Evolutionary conservation across 2,888 invertebrate genomes (phyloP).

Genomic region (Plebejus argus): DNA sequence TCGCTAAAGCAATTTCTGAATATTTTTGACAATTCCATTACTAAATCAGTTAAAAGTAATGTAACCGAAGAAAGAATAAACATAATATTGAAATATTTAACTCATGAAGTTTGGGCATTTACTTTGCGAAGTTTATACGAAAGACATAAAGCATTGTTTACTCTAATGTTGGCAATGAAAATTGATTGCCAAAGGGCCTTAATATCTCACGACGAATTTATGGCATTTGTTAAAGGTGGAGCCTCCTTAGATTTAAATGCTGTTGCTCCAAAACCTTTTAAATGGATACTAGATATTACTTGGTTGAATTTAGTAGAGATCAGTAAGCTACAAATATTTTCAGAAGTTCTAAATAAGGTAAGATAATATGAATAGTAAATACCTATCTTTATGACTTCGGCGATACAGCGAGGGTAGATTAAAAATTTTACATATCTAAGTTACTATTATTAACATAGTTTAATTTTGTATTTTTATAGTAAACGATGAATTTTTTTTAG

Average conservation of each 20-base stretch:
- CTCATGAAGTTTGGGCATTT: constrained; percentile 95
- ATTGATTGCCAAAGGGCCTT: constrained; percentile 92
- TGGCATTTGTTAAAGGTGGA: constrained; percentile 97
- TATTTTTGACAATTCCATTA: constrained; percentile 96
- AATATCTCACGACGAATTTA: constrained; percentile 94
- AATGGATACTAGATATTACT: constrained; percentile 97
- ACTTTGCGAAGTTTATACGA: constrained; percentile 96
- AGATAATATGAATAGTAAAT: background rate
- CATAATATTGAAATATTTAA: constrained; percentile 93
- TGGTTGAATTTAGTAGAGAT: constrained; percentile 98
- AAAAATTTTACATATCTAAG: too few species aligned
- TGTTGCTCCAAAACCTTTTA: constrained; percentile 94
- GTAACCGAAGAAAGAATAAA: constrained; percentile 92
- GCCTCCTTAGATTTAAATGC: constrained; percentile 96
- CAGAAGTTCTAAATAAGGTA: constrained; percentile 88
- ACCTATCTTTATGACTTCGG: background rate
- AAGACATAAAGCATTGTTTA: constrained; percentile 94
- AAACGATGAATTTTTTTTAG: too few species aligned
- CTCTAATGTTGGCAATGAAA: constrained; percentile 96
- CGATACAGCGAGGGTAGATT: too few species aligned
- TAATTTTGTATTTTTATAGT: too few species aligned
- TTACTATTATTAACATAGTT: too few species aligned
- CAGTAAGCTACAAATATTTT: constrained; percentile 90
- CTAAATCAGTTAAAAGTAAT: constrained; percentile 92
- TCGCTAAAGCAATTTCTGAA: constrained; percentile 96